These are phyloP conservation scores for Mirounga angustirostris DNA, from an alignment of 2,113 vertebrate species.

Conservation along the genomic window DNA sequence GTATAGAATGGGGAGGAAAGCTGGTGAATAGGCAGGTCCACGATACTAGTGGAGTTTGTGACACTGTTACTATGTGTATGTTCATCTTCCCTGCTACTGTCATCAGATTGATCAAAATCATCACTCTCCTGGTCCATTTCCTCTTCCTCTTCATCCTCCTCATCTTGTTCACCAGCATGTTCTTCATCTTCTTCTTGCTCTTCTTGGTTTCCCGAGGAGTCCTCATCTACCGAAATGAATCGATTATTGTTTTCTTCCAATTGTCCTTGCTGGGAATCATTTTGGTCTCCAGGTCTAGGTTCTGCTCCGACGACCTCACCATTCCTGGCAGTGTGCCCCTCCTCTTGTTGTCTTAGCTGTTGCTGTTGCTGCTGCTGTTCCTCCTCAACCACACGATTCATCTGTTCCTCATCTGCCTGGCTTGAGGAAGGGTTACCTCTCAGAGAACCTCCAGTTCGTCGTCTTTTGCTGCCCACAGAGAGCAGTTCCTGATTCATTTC, in stretches of 20 bases:
- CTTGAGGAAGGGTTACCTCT: constrained; percentile 97
- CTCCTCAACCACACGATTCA: constrained; percentile 95
- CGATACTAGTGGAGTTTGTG: constrained; percentile 92
- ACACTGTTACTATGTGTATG: constrained; percentile 92
- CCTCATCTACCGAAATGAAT: constrained; percentile 88
- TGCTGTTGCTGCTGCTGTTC: constrained; percentile 88
- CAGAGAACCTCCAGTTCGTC: constrained; percentile 93
- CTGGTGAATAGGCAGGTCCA: constrained; percentile 91
- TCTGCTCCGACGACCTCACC: constrained; percentile 88
- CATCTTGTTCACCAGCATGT: constrained; percentile 91
- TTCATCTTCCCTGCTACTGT: constrained; percentile 96
- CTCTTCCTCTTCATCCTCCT: constrained; percentile 94
- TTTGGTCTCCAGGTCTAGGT: constrained; percentile 84
- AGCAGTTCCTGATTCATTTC: constrained; percentile 99
- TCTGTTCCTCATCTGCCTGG: constrained; percentile 95
- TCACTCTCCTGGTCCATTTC: constrained; percentile 99
- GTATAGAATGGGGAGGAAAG: constrained; percentile 91
- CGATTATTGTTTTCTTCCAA: constrained; percentile 91
- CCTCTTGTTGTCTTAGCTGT: constrained; percentile 86
- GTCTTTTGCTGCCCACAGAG: constrained; percentile 99
- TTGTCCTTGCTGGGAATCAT: constrained; percentile 86
- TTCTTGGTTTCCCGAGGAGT: constrained; percentile 88
- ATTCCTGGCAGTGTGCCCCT: constrained; percentile 88
- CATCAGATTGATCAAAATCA: constrained; percentile 97
- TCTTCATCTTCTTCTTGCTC: constrained; percentile 93